phyloP scores from a whole-genome alignment of 2,113 vertebrate genomes.

The Lophotis ruficrista region DNA sequence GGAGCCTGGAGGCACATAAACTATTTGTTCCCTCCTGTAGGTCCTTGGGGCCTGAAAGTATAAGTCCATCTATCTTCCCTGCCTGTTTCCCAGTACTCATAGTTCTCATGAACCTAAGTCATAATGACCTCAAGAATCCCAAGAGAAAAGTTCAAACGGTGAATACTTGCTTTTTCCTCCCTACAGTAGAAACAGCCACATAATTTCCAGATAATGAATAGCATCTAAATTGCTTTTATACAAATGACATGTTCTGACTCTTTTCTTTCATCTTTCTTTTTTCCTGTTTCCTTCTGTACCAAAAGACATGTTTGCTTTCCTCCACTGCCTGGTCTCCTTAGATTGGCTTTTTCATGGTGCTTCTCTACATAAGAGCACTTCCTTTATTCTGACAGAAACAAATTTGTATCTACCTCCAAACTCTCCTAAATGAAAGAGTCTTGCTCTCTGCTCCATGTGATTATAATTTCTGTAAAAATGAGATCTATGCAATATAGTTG shows the following conservation, averaged over 20 bases:
- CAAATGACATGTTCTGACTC: not conserved
- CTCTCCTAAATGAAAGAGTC: not conserved
- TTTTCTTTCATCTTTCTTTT: not conserved
- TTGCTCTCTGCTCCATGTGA: not conserved
- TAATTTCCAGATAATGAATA: not conserved
- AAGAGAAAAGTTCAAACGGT: not conserved
- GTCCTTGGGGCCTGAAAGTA: not conserved
- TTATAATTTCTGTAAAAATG: not conserved
- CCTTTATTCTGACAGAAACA: not conserved
- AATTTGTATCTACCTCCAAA: not conserved
- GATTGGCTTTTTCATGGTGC: not conserved
- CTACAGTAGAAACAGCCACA: not conserved
- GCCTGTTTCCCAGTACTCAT: not conserved
- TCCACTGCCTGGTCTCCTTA: not conserved
- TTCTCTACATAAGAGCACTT: not conserved
- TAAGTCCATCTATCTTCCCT: not conserved
- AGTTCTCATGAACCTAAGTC: not conserved
- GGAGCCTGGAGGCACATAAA: not conserved
- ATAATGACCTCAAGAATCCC: not conserved
- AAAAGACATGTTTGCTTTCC: not conserved
- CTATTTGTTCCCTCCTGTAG: not conserved
- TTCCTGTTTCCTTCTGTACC: not conserved
- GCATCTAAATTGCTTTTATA: not conserved
- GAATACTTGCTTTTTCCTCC: not conserved
- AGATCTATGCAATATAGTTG: not conserved